Conservation (phyloP, 2,888 invertebrate genomes). For the Thecophora atra region DNA sequence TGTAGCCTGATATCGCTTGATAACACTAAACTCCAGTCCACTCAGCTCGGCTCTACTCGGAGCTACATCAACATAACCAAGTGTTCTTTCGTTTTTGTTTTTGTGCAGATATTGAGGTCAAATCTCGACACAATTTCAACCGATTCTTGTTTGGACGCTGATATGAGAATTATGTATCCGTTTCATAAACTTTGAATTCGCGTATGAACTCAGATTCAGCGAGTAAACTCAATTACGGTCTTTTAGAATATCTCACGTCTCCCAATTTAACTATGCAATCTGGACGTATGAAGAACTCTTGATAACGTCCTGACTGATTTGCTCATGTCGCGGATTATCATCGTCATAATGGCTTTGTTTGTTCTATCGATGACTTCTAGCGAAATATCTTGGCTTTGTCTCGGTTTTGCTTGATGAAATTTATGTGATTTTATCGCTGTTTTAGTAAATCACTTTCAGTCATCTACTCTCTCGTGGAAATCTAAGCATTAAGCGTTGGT, state of each 20-base stretch:
- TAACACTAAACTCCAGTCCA: not conserved
- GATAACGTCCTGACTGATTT: too few species aligned
- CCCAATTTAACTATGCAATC: too few species aligned
- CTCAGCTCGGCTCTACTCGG: too few species aligned
- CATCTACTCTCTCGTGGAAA: too few species aligned
- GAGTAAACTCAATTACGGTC: conserved; percentile 6
- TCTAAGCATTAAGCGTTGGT: too few species aligned
- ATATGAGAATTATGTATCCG: conserved; percentile 40
- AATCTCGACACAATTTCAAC: conserved; percentile 3
- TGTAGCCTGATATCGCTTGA: conserved; percentile 17
- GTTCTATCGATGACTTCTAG: not conserved
- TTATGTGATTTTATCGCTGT: too few species aligned
- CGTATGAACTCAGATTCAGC: not conserved
- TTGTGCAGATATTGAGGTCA: conserved; percentile 21
- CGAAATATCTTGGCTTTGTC: too few species aligned
- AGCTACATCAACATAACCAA: conserved; percentile 11
- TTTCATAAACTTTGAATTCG: not conserved
- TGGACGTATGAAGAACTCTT: too few species aligned
- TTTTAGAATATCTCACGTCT: not conserved
- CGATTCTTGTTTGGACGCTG: conserved; percentile 24
- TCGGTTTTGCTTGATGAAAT: too few species aligned
- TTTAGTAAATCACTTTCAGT: too few species aligned
- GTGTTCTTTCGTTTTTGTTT: conserved; percentile 20
- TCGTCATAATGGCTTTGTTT: not conserved
- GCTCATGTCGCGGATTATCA: not conserved